These are phyloP conservation scores for Cyclura pinguis DNA, from an alignment of 2,797 vertebrate species.

Conservation along the genomic window DNA sequence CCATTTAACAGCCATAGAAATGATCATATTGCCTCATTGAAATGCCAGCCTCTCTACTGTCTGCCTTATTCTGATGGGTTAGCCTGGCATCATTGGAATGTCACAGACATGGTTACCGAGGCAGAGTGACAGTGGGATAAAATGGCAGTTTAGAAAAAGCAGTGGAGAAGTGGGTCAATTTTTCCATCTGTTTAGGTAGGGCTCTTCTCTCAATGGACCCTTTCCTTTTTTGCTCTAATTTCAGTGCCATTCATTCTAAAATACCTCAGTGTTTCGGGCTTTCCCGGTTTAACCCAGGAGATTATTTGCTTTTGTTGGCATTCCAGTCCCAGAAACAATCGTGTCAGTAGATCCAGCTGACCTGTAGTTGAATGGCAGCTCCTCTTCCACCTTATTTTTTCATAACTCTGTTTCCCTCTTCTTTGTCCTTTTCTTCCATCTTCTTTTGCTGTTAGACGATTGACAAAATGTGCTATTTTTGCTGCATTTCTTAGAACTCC, in stretches of 20 bases:
- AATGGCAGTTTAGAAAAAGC: background rate
- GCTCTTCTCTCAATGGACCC: fast-evolving
- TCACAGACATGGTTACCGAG: background rate
- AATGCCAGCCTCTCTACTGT: background rate
- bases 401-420: background rate
- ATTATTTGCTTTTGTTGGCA: background rate
- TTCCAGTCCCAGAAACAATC: background rate
- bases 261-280: background rate
- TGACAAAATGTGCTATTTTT: no score
- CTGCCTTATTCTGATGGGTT: background rate
- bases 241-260: background rate
- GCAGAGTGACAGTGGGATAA: background rate
- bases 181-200: background rate
- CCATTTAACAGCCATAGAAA: background rate
- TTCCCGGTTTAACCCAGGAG: background rate
- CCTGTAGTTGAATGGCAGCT: background rate
- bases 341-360: background rate
- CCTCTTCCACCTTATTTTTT: background rate
- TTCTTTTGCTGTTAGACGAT: no score
- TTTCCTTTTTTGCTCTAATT: background rate
- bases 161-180: constrained; percentile 24
- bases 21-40: constrained; percentile 26
- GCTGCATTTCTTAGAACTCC: no score
- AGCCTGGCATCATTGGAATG: constrained; percentile 1
- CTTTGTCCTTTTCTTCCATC: background rate